Conservation (phyloP, 2,888 invertebrate species). For the Drosophila peninsularis region DNA sequence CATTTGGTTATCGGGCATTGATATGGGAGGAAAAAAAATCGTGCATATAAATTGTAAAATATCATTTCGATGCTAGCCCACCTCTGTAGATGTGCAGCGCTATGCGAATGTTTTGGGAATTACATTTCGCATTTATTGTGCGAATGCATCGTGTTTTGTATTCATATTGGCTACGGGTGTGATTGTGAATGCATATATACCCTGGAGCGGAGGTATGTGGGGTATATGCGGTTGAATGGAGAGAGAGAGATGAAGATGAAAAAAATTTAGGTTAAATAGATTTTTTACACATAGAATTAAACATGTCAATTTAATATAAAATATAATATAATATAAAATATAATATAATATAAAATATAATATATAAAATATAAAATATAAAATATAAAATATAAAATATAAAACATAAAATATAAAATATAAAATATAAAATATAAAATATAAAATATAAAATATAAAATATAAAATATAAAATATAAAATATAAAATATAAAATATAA, state of each 20-base stretch:
- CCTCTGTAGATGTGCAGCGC: conserved; percentile 6
- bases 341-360: no score
- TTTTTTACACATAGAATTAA: no score
- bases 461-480: no score
- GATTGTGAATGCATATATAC: not conserved
- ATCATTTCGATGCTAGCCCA: conserved; percentile 27
- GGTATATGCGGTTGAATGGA: not conserved
- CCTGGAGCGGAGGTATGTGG: not conserved
- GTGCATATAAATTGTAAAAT: conserved; percentile 50
- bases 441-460: no score
- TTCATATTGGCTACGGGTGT: conserved; percentile 12
- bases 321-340: no score
- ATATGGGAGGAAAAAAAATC: conserved; percentile 1
- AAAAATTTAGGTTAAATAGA: not conserved
- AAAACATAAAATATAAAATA: no score
- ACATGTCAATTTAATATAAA: no score
- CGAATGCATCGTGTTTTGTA: conserved; percentile 25
- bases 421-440: no score
- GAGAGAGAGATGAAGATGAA: not conserved
- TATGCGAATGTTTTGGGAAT: conserved; percentile 39
- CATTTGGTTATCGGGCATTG: conserved; percentile 31
- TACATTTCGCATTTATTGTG: conserved; percentile 45
- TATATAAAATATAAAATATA: no score
- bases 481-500: no score
- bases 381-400: no score